These are phyloP conservation scores for Pachypeltis micranthus DNA, from an alignment of 1,140 invertebrate genomes.

Conservation along the genomic window DNA sequence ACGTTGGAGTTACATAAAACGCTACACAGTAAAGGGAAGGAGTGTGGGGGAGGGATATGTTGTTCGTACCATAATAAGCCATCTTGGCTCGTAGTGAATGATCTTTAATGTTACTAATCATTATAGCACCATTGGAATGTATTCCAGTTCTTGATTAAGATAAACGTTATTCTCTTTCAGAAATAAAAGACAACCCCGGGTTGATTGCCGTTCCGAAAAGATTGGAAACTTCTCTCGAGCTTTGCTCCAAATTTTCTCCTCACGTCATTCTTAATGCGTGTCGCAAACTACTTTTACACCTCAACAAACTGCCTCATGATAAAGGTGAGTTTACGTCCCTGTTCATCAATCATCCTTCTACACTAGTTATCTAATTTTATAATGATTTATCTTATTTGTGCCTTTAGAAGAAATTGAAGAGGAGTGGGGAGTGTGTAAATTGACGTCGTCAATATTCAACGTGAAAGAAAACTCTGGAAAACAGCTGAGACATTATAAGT, in stretches of 20 bases:
- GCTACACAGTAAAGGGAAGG: too few species aligned
- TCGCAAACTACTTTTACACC: slow-evolving; percentile 50
- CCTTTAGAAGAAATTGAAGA: neutral
- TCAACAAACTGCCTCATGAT: slow-evolving; percentile 50
- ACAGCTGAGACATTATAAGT: slow-evolving; percentile 71
- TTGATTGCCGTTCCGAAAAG: slow-evolving; percentile 36
- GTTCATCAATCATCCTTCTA: slow-evolving; percentile 11
- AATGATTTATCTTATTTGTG: slow-evolving; percentile 1
- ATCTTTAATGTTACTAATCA: too few species aligned
- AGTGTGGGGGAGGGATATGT: too few species aligned
- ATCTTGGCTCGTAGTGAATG: too few species aligned
- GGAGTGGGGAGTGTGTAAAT: slow-evolving; percentile 8
- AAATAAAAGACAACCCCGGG: slow-evolving; percentile 4
- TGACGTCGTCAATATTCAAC: slow-evolving; percentile 45
- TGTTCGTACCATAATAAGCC: too few species aligned
- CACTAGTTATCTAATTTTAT: neutral
- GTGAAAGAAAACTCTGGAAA: slow-evolving; percentile 50
- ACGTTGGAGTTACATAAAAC: too few species aligned
- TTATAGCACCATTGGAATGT: too few species aligned
- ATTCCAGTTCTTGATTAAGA: too few species aligned
- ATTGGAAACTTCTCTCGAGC: slow-evolving; percentile 54
- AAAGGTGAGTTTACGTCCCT: slow-evolving; percentile 38
- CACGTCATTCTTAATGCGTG: slow-evolving; percentile 49
- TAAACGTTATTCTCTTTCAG: too few species aligned
- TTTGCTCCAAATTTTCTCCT: slow-evolving; percentile 52